Conservation (phyloP, 2,113 vertebrate species). For the Strix aluco region DNA sequence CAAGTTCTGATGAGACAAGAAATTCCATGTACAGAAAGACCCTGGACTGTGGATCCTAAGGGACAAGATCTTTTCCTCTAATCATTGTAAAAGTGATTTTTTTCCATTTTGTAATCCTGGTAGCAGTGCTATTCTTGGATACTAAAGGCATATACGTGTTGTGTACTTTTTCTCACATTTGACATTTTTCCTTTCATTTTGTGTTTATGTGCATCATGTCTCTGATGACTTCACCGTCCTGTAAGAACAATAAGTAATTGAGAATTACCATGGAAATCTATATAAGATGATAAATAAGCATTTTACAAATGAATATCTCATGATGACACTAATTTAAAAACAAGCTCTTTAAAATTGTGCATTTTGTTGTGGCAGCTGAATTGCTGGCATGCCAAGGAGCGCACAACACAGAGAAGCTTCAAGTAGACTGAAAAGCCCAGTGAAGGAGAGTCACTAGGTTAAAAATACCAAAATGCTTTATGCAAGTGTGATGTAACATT, state of each 20-base stretch:
- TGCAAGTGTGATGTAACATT: not conserved
- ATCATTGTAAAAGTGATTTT: not conserved
- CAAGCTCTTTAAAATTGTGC: slow-evolving; percentile 13
- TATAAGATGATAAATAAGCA: slow-evolving; percentile 27
- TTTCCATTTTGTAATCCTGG: not conserved
- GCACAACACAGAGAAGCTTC: not conserved
- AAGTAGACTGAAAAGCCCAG: not conserved
- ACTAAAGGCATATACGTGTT: not conserved
- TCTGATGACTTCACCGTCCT: not conserved
- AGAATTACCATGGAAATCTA: slow-evolving; percentile 34
- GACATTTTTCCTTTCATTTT: not conserved
- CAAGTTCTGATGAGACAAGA: not conserved
- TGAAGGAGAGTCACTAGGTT: not conserved
- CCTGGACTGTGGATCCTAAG: not conserved
- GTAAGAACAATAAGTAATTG: slow-evolving; percentile 24
- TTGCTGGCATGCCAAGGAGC: not conserved
- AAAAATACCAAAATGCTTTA: slow-evolving; percentile 43
- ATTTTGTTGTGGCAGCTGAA: slow-evolving; percentile 28
- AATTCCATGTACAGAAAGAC: not conserved
- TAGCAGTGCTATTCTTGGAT: not conserved
- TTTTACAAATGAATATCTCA: slow-evolving; percentile 13
- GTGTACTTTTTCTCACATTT: not conserved
- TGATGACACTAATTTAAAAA: slow-evolving; percentile 34
- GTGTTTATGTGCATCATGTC: not conserved
- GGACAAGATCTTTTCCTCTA: not conserved